Percentiles rank a stretch among this genome's conserved stretches.
These are phyloP conservation scores for Tholera decimalis DNA, from an alignment of 2,888 invertebrate species.

Conservation along the genomic window DNA sequence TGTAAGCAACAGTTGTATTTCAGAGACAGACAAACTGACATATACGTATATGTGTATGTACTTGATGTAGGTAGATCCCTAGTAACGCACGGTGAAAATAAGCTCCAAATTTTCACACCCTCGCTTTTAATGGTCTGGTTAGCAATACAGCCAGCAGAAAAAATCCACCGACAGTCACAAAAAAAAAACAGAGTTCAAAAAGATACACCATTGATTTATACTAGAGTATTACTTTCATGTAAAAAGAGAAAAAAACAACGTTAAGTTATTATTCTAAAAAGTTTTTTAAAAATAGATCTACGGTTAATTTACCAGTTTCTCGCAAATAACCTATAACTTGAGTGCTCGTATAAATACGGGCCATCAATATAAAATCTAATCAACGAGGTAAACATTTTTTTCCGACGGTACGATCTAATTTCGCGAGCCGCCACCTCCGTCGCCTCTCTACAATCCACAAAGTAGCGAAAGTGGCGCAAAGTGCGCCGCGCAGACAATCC, in stretches of 20 bases:
- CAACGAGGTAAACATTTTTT: constrained; percentile 65
- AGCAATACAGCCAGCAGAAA: constrained; percentile 78
- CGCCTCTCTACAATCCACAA: constrained; percentile 83
- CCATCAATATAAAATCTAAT: constrained; percentile 62
- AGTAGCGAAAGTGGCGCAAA: constrained; percentile 88
- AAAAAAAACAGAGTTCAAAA: neutral
- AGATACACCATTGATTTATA: neutral
- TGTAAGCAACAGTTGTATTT: constrained; percentile 48
- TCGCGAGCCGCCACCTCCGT: constrained; percentile 75
- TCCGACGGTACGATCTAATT: constrained; percentile 82
- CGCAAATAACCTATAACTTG: constrained; percentile 13
- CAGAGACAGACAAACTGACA: constrained; percentile 32
- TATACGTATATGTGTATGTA: constrained; percentile 25
- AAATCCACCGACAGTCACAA: constrained; percentile 11
- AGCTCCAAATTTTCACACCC: constrained; percentile 89
- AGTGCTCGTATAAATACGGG: constrained; percentile 29
- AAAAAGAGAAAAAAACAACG: neutral
- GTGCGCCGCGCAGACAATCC: constrained; percentile 85
- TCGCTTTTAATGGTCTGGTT: constrained; percentile 86
- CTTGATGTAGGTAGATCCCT: constrained; percentile 60
- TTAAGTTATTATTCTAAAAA: neutral
- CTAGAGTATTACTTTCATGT: neutral
- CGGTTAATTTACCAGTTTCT: constrained; percentile 24
- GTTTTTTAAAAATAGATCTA: constrained; percentile 20
- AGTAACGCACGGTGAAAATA: constrained; percentile 78